Conservation (phyloP, 2,797 vertebrate genomes). For the Notamacropus eugenii region DNA sequence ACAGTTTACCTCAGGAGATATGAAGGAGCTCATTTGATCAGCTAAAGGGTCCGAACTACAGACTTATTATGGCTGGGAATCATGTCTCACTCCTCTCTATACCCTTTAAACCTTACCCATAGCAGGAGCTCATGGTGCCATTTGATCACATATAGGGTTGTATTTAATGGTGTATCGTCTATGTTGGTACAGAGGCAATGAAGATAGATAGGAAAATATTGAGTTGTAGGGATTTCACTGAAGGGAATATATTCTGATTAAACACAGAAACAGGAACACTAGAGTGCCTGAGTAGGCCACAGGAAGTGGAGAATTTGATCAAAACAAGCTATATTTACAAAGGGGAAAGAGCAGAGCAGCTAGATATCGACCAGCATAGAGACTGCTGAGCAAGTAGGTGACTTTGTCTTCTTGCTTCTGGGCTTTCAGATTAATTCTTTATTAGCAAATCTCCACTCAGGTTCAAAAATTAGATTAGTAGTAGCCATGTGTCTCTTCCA, state of each 20-base stretch:
- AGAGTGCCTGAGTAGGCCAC: background rate
- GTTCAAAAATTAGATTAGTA: background rate
- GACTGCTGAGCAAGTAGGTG: background rate
- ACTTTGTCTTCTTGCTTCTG: background rate
- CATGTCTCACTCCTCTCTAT: background rate
- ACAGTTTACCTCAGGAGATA: background rate
- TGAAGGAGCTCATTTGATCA: background rate
- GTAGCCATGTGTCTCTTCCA: background rate
- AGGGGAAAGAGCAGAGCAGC: background rate
- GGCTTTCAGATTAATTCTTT: background rate
- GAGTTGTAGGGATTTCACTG: background rate
- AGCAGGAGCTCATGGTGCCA: background rate
- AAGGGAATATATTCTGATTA: conserved; percentile 2
- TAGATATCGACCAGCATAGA: background rate
- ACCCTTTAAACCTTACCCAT: background rate
- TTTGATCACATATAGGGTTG: background rate
- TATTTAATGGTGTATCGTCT: background rate
- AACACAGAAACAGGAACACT: conserved; percentile 19
- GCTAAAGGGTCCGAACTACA: background rate
- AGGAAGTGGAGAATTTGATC: background rate
- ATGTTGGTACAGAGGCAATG: background rate
- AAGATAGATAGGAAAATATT: background rate
- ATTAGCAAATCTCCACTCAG: background rate
- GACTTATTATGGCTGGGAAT: background rate
- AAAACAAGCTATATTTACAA: background rate